These are phyloP conservation scores for Sorex maritimensis DNA, from an alignment of 2,797 vertebrate genomes.

Conservation along the genomic window DNA sequence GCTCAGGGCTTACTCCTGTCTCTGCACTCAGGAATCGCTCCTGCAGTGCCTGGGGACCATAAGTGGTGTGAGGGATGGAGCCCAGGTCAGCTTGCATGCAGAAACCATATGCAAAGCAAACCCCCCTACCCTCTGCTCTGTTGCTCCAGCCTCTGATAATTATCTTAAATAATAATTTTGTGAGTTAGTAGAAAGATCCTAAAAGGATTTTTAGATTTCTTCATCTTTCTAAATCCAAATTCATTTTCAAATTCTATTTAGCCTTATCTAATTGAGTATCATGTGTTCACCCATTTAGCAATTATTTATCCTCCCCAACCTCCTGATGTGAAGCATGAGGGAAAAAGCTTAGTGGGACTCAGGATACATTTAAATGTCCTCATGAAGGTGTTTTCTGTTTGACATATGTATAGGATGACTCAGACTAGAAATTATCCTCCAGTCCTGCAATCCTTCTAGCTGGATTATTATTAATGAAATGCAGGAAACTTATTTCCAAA, in stretches of 20 bases:
- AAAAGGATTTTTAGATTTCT: not conserved
- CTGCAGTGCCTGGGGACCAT: no score
- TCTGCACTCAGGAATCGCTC: no score
- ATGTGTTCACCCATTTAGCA: not conserved
- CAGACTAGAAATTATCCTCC: not conserved
- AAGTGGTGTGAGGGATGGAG: no score
- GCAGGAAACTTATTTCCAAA: no score
- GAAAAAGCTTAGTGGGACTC: accelerated
- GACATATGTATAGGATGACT: not conserved
- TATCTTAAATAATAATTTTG: not conserved
- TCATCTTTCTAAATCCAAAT: not conserved
- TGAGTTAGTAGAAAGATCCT: not conserved
- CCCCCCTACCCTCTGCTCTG: no score
- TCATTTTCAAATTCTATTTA: not conserved
- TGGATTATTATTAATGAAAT: no score
- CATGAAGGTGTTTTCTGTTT: accelerated
- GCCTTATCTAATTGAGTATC: not conserved
- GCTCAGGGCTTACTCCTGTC: no score
- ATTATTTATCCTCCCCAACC: accelerated
- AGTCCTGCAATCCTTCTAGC: not conserved
- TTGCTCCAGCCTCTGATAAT: no score
- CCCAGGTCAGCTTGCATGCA: no score
- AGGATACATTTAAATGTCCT: not conserved
- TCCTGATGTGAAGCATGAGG: not conserved
- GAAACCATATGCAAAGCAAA: no score